A percentile compares a stretch with the other conserved stretches of the same genome.
Conservation (phyloP, 1,140 invertebrate genomes). For the Drosophila pandora region DNA sequence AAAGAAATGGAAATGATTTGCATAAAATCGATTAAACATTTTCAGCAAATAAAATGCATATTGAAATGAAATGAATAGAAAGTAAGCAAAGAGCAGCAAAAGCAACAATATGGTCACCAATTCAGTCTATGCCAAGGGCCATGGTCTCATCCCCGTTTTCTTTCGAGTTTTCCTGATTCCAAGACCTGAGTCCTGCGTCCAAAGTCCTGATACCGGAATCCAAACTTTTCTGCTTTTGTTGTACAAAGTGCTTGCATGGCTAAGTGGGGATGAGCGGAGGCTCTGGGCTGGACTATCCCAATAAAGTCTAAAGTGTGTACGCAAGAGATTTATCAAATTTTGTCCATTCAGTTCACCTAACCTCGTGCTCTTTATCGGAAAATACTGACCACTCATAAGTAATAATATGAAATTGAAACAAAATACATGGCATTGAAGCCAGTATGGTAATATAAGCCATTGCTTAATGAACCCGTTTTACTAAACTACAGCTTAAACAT, state of each 20-base stretch:
- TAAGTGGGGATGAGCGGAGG: slow-evolving; percentile 13
- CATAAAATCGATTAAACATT: slow-evolving; percentile 79
- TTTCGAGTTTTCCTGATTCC: slow-evolving; percentile 5
- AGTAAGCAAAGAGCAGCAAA: slow-evolving; percentile 43
- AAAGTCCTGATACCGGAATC: neutral
- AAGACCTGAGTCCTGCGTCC: neutral
- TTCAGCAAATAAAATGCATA: slow-evolving; percentile 75
- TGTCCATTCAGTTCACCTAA: slow-evolving; percentile 18
- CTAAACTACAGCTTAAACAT: slow-evolving; percentile 13
- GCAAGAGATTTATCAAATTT: slow-evolving; percentile 53
- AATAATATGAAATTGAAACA: slow-evolving; percentile 19
- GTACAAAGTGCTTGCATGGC: slow-evolving; percentile 22
- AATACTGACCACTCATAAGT: slow-evolving; percentile 17
- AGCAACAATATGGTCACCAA: slow-evolving; percentile 24
- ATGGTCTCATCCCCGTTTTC: slow-evolving; percentile 4
- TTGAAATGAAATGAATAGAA: slow-evolving; percentile 68
- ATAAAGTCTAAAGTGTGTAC: slow-evolving; percentile 21
- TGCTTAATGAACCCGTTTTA: slow-evolving; percentile 5
- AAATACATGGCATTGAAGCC: too few species aligned
- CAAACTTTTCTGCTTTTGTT: slow-evolving; percentile 27
- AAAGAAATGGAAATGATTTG: slow-evolving; percentile 73
- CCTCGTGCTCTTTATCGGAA: slow-evolving; percentile 15
- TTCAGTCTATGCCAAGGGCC: slow-evolving; percentile 18
- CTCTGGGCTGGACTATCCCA: neutral
- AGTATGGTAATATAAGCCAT: neutral